phyloP scores from a whole-genome alignment of 2,888 invertebrate species.

The Agrotis segetum region DNA sequence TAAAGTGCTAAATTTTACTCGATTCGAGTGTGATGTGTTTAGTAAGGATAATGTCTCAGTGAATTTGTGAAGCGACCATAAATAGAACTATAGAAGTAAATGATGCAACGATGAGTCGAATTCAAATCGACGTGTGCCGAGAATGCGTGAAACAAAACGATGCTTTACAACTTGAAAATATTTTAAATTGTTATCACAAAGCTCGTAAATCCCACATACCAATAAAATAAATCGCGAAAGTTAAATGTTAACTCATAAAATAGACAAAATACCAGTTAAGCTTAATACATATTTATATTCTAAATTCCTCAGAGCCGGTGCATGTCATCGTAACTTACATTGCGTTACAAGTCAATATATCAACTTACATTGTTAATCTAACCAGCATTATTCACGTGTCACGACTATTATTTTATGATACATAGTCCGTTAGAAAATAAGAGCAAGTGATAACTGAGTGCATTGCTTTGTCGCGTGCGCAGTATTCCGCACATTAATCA shows the following conservation, averaged over 20 bases:
- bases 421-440: slow-evolving; percentile 25
- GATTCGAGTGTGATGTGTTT: too few relatives aligned
- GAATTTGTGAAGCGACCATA: slow-evolving; percentile 64
- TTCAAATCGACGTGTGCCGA: slow-evolving; percentile 75
- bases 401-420: slow-evolving; percentile 21
- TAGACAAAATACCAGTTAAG: slow-evolving; percentile 55
- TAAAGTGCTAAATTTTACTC: too few relatives aligned
- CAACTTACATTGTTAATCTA: slow-evolving; percentile 17
- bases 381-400: slow-evolving; percentile 28
- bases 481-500: slow-evolving; percentile 53
- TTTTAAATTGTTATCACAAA: slow-evolving; percentile 71
- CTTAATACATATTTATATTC: slow-evolving; percentile 40
- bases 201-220: slow-evolving; percentile 68
- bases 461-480: slow-evolving; percentile 41
- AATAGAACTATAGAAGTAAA: slow-evolving; percentile 70
- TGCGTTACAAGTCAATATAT: slow-evolving; percentile 8
- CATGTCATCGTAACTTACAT: slow-evolving; percentile 14
- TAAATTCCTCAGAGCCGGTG: slow-evolving; percentile 23
- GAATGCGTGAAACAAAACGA: slow-evolving; percentile 71
- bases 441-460: slow-evolving; percentile 12
- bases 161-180: slow-evolving; percentile 68
- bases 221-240: slow-evolving; percentile 72
- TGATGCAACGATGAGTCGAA: slow-evolving; percentile 70
- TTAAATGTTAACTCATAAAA: slow-evolving; percentile 57
- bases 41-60: slow-evolving; percentile 54